Evolutionary conservation across 2,113 vertebrate species (phyloP).

Genomic region (Corydoras sp.): DNA sequence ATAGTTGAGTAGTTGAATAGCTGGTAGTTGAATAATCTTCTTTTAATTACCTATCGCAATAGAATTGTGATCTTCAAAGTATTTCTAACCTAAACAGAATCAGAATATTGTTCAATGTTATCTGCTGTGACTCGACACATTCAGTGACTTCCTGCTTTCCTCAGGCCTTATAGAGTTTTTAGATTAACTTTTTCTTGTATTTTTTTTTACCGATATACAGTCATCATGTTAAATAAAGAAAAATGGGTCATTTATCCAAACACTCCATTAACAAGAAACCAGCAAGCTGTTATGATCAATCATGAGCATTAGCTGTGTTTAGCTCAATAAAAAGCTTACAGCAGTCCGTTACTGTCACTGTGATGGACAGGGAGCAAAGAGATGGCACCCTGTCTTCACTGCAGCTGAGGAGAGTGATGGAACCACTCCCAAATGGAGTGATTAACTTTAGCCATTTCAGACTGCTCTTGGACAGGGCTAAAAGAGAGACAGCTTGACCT

Average conservation of each 20-base stretch:
- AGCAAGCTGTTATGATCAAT: constrained; percentile 40
- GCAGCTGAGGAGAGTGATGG: constrained; percentile 14
- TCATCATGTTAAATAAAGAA: neutral
- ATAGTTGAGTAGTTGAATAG: too few relatives aligned
- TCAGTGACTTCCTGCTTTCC: too few relatives aligned
- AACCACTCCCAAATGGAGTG: constrained; percentile 44
- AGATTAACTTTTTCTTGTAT: too few relatives aligned
- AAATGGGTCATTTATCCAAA: neutral
- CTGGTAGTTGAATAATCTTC: too few relatives aligned
- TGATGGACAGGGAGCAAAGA: constrained; percentile 30
- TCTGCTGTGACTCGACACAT: too few relatives aligned
- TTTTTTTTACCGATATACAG: too few relatives aligned
- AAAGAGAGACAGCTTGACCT: neutral
- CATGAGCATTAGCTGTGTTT: too few relatives aligned
- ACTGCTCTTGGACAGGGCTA: neutral
- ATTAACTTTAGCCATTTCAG: constrained; percentile 22
- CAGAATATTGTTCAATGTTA: too few relatives aligned
- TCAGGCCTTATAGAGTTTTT: too few relatives aligned
- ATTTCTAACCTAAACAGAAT: too few relatives aligned
- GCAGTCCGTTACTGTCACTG: constrained; percentile 23
- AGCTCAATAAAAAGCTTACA: constrained; percentile 42
- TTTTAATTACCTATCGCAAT: too few relatives aligned
- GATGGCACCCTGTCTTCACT: constrained; percentile 22
- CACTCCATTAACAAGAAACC: neutral
- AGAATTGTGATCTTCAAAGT: too few relatives aligned